These are phyloP conservation scores for Trichonephila clavata DNA, from an alignment of 1,140 invertebrate genomes.

Conservation along the genomic window DNA sequence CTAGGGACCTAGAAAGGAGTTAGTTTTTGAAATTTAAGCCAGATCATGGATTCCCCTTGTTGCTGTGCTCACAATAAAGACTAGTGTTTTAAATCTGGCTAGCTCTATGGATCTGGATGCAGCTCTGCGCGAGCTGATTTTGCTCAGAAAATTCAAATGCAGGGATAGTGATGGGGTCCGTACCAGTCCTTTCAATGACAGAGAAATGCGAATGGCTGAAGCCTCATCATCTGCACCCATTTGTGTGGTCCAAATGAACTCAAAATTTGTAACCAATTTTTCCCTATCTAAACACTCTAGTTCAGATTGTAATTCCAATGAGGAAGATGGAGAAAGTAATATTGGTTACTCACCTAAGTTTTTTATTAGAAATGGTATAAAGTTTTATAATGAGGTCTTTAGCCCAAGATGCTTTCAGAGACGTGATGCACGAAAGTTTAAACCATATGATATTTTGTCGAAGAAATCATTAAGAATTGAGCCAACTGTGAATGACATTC, in stretches of 20 bases:
- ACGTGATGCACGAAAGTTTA: not conserved
- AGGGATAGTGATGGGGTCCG: slow-evolving; percentile 32
- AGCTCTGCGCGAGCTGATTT: slow-evolving; percentile 61
- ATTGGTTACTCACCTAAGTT: not conserved
- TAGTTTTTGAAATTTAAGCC: not conserved
- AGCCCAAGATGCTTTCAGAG: not conserved
- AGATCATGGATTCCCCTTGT: slow-evolving; percentile 14
- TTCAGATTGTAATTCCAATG: slow-evolving; percentile 24
- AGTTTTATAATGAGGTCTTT: not conserved
- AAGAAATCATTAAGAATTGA: not conserved
- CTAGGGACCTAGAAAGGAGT: too few species aligned
- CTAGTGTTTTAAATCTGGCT: not conserved
- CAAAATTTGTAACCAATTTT: slow-evolving; percentile 62
- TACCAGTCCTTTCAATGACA: slow-evolving; percentile 52
- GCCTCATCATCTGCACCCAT: not conserved
- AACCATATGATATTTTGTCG: slow-evolving; percentile 49
- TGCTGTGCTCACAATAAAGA: slow-evolving; percentile 39
- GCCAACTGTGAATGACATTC: not conserved
- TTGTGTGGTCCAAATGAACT: slow-evolving; percentile 59
- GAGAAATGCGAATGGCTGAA: not conserved
- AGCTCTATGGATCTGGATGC: slow-evolving; percentile 61
- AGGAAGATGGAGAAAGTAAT: not conserved
- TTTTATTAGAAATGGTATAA: not conserved
- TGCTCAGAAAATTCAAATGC: slow-evolving; percentile 46
- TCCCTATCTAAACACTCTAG: slow-evolving; percentile 38